Percentiles rank a stretch among this genome's conserved stretches.
phyloP scores from a whole-genome alignment of 2,113 vertebrate species.

The Tupaia tana region DNA sequence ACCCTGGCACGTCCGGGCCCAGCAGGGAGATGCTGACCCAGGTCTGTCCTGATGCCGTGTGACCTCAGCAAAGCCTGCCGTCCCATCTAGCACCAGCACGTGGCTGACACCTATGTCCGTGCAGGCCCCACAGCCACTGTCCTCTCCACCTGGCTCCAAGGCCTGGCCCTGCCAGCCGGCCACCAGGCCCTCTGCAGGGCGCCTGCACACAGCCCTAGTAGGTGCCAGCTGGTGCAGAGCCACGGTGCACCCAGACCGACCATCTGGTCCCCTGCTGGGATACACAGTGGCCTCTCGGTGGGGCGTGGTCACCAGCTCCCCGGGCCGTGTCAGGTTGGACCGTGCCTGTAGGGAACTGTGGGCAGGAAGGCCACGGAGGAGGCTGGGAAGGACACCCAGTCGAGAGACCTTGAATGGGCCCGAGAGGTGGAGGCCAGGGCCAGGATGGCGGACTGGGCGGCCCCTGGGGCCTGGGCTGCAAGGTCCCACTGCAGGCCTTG shows the following conservation, averaged over 20 bases:
- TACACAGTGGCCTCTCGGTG: neutral
- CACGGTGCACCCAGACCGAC: accelerated
- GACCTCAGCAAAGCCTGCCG: neutral
- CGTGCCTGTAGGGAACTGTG: too few species aligned
- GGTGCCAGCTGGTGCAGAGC: accelerated
- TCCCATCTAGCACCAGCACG: accelerated
- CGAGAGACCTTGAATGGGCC: accelerated
- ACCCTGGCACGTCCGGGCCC: neutral
- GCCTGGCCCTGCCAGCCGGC: neutral
- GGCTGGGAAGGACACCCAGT: accelerated
- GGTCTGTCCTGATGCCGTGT: accelerated
- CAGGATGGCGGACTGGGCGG: accelerated
- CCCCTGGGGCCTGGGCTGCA: too few species aligned
- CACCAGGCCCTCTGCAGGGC: accelerated
- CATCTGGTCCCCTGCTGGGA: accelerated
- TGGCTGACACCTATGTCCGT: accelerated
- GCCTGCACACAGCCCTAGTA: neutral
- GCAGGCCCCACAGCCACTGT: neutral
- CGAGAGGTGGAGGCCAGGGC: neutral
- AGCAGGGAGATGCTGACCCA: neutral
- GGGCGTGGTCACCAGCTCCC: too few species aligned
- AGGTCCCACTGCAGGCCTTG: neutral
- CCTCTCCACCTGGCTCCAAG: neutral
- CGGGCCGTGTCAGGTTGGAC: too few species aligned
- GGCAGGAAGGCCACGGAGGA: neutral